These are phyloP conservation scores for Empidonax alnorum DNA, from an alignment of 2,113 vertebrate genomes.

Conservation along the genomic window DNA sequence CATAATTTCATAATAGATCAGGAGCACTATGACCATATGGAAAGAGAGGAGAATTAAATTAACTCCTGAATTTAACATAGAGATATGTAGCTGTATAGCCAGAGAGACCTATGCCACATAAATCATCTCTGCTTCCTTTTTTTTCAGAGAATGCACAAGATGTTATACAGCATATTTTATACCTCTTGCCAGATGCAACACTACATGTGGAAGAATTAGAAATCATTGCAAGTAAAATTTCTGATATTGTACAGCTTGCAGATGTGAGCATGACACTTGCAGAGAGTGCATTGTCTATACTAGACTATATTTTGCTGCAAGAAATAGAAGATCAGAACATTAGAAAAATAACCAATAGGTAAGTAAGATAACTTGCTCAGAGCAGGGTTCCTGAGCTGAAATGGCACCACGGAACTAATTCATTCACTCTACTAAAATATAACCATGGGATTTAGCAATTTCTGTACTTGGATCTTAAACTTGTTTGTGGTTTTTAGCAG, in stretches of 20 bases:
- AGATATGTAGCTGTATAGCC: neutral
- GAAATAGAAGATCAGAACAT: neutral
- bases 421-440: neutral
- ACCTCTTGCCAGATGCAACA: constrained; percentile 43
- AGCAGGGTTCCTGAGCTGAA: neutral
- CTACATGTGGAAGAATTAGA: constrained; percentile 49
- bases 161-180: constrained; percentile 67
- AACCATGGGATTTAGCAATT: neutral
- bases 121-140: neutral
- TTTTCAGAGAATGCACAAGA: constrained; percentile 70
- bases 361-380: constrained; percentile 4
- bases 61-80: neutral
- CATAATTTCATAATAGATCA: neutral
- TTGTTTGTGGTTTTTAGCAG: neutral
- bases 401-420: neutral
- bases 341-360: constrained; percentile 60
- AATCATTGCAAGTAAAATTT: constrained; percentile 68
- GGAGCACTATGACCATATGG: neutral
- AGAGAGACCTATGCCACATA: neutral
- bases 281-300: constrained; percentile 36
- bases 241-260: constrained; percentile 44
- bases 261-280: constrained; percentile 52
- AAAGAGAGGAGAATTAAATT: neutral
- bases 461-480: neutral
- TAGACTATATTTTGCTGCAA: constrained; percentile 52